Conservation (phyloP, 2,797 vertebrate species). For the Glyptemys insculpta region DNA sequence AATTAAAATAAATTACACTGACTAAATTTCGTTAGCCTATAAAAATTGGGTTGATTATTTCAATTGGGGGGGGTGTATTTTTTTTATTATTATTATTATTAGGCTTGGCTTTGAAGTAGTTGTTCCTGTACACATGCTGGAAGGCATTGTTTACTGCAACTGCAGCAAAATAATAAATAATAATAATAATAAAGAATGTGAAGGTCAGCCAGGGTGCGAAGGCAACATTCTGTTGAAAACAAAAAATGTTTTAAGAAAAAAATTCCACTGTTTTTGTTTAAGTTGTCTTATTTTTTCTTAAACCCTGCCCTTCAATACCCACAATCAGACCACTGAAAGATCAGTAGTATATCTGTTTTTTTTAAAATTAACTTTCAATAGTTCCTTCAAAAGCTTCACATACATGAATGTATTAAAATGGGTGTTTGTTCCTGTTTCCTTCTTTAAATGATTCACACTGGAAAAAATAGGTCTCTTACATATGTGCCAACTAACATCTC, state of each 20-base stretch:
- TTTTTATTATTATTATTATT: background rate
- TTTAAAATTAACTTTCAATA: background rate
- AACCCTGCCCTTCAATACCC: background rate
- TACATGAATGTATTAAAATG: background rate
- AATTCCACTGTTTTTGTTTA: background rate
- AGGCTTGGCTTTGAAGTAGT: constrained; percentile 3
- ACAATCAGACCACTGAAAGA: background rate
- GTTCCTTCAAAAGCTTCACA: background rate
- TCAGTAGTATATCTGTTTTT: background rate
- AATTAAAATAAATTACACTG: constrained; percentile 61
- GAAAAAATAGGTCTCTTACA: background rate
- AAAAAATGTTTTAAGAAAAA: background rate
- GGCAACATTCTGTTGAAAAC: background rate
- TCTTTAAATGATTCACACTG: background rate
- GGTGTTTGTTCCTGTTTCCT: background rate
- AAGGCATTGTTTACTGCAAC: constrained; percentile 18
- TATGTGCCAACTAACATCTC: background rate
- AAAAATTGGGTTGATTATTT: constrained; percentile 52
- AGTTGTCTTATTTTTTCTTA: background rate
- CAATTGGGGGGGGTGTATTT: constrained; percentile 18
- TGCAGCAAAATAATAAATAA: background rate
- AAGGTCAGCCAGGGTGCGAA: background rate
- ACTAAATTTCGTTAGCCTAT: constrained; percentile 24
- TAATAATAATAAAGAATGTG: background rate
- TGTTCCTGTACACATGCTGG: constrained; percentile 8